Base-by-base conservation (phyloP, 92 coral and sea anemone species). In the Epizoanthus fatuus region DNA sequence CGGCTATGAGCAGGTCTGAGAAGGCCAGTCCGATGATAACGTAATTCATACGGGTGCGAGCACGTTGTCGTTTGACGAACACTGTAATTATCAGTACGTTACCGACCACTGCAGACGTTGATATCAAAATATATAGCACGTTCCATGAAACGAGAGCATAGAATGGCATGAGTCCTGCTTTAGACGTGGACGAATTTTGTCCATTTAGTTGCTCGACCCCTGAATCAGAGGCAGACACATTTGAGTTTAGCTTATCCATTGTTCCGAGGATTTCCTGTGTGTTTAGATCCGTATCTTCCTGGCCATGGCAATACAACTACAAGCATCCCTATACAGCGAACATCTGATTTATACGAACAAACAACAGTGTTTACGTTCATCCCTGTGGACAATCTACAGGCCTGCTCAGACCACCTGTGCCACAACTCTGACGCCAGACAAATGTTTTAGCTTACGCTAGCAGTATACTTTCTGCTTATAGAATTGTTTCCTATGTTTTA, bases 41-140 rank as follows among this genome's bases (percentile, higher is more conserved):
- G 60, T 87, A 90, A 37, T 93, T 93, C 54, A 93, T 93, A 40
- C 96, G 90, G 57, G 96, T 93, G 59, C 94, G 90, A 15, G 90
- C 75, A 3, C 76, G 75, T 53, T 93, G 83, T 56, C 89, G 87
- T 66, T 90, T 93, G 20, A 81, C 69, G 74, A 93, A 90, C 62
- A 93, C 90, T 12, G 86, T 55, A 13, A 93, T 90, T 45, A 93
- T 87, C 49, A 91, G 89, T 12, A 87, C 82, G 75, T 93, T 93
- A 7, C 96, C 94, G 25, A 80, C 77, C 74, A 93, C 35, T 25
- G 94, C 90, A 64, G 85, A 83, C 2, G 79, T 63, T 79, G 96
- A 89, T 67, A 93, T 80, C 40, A 91, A 60, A 53, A 81, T 51
- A 77, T 93, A 87, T 49, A 90, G 38, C 63, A 75, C 58, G 19